These are phyloP conservation scores for Acleris sparsana DNA, from an alignment of 2,888 invertebrate genomes.

Conservation along the genomic window DNA sequence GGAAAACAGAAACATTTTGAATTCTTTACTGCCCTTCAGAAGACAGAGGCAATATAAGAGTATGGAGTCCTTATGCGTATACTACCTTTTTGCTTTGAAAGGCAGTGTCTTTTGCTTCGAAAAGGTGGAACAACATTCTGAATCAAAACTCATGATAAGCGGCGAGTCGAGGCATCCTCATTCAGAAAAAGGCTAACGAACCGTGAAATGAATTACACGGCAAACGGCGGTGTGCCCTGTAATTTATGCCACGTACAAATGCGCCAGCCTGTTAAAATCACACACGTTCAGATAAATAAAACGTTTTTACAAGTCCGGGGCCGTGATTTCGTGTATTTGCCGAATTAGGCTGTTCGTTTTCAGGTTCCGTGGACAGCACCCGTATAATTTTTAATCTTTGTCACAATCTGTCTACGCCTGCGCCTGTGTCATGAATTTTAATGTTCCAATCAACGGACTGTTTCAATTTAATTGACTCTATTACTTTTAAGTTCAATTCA, in stretches of 20 bases:
- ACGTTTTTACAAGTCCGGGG: slow-evolving; percentile 35
- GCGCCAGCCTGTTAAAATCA: slow-evolving; percentile 39
- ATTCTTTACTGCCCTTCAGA: too few species aligned
- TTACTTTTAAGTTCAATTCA: too few species aligned
- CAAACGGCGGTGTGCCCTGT: slow-evolving; percentile 37
- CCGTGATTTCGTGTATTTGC: slow-evolving; percentile 35
- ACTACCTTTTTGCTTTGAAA: too few species aligned
- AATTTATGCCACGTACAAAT: slow-evolving; percentile 40
- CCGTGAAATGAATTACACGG: slow-evolving; percentile 42
- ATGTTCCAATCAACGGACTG: not conserved
- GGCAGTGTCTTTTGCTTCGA: slow-evolving; percentile 2
- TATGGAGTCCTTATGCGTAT: too few species aligned
- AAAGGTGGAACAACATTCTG: slow-evolving; percentile 26
- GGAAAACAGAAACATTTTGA: too few species aligned
- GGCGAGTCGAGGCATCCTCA: slow-evolving; percentile 31
- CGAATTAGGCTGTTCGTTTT: slow-evolving; percentile 28
- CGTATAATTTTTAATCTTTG: slow-evolving; percentile 13
- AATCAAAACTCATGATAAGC: slow-evolving; percentile 31
- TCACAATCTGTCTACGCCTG: not conserved
- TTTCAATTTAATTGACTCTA: not conserved
- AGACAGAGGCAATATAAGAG: too few species aligned
- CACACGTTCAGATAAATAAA: slow-evolving; percentile 40
- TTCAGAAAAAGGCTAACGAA: slow-evolving; percentile 41
- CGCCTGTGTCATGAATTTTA: not conserved
- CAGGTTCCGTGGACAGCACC: slow-evolving; percentile 10